These are phyloP conservation scores for Tragopan temminckii DNA, from an alignment of 2,797 vertebrate species.

Conservation along the genomic window DNA sequence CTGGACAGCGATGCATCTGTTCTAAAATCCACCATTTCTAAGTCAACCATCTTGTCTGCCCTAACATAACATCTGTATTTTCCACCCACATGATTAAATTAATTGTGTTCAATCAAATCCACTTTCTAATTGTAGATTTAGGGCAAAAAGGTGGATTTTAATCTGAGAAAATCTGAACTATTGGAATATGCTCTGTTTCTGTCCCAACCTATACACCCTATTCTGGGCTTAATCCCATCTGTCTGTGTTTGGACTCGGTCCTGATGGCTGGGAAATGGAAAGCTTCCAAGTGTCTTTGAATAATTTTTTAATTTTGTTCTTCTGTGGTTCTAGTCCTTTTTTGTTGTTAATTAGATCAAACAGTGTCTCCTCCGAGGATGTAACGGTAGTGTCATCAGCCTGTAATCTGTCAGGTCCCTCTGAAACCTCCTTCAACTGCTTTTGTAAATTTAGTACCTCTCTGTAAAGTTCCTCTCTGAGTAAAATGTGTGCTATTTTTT, in stretches of 20 bases:
- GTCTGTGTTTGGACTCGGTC: conserved; percentile 6
- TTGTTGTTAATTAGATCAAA: conserved; percentile 76
- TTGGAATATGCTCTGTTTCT: conserved; percentile 1
- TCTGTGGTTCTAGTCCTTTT: conserved; percentile 68
- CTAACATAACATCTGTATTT: conserved; percentile 55
- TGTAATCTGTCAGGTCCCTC: conserved; percentile 70
- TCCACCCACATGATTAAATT: conserved; percentile 19
- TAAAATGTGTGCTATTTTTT: conserved; percentile 58
- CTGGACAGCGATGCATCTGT: conserved; percentile 53
- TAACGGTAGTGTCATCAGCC: conserved; percentile 62
- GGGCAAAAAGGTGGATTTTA: conserved; percentile 1
- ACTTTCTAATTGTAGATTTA: conserved; percentile 6
- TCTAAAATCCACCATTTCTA: conserved; percentile 23
- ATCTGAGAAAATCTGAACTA: not conserved
- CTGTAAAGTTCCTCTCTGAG: conserved; percentile 65
- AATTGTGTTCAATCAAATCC: conserved; percentile 1
- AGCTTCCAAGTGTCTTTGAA: conserved; percentile 53
- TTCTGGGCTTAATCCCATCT: conserved; percentile 14
- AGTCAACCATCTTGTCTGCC: conserved; percentile 16
- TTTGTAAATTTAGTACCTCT: conserved; percentile 66
- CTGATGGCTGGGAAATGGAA: conserved; percentile 54
- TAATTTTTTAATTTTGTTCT: conserved; percentile 71
- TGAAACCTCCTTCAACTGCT: conserved; percentile 67
- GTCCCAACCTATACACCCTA: not conserved
- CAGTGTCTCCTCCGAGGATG: conserved; percentile 60